Conservation (phyloP, 2,113 vertebrate species). For the Maylandia zebra region DNA sequence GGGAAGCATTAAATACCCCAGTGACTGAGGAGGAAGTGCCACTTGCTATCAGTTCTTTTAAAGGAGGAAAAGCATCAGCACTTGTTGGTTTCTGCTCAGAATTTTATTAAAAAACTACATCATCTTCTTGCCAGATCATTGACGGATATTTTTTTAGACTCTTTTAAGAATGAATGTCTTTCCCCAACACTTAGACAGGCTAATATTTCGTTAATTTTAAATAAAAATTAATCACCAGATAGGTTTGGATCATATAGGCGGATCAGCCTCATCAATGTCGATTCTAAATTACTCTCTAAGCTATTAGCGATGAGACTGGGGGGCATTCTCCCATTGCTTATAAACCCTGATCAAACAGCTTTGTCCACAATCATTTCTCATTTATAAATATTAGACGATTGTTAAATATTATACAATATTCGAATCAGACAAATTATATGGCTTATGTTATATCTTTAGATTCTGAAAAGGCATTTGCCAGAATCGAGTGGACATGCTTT, state of each 20-base stretch:
- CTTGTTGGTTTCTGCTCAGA: background rate
- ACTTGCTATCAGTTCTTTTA: background rate
- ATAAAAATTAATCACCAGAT: background rate
- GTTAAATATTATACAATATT: background rate
- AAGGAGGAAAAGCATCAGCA: background rate
- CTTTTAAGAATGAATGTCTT: background rate
- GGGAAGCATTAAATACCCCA: fast-evolving
- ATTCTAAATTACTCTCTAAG: background rate
- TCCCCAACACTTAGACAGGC: background rate
- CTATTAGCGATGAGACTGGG: background rate
- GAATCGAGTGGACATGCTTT: background rate
- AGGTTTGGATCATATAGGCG: background rate
- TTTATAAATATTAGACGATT: background rate
- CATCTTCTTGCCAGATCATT: background rate
- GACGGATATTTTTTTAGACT: background rate
- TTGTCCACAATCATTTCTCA: background rate
- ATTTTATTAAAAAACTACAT: background rate
- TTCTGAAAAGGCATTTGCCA: background rate
- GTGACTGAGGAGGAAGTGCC: background rate
- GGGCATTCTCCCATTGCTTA: background rate
- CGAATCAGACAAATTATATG: background rate
- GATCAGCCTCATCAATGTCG: background rate
- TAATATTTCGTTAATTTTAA: background rate
- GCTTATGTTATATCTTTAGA: background rate
- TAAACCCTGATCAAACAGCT: background rate